These are phyloP conservation scores for Drosophila hamatofila DNA, from an alignment of 2,888 invertebrate genomes.

Conservation along the genomic window DNA sequence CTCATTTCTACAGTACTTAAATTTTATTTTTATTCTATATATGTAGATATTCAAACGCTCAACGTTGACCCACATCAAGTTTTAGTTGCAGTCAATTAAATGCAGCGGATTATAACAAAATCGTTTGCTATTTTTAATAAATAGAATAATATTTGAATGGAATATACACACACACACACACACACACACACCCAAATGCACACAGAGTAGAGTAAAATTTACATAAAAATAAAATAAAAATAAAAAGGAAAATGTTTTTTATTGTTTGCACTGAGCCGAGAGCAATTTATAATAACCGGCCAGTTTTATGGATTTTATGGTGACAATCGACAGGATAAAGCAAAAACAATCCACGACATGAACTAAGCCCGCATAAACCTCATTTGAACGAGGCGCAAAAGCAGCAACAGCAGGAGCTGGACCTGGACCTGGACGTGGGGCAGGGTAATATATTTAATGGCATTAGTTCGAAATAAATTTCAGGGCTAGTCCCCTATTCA, in stretches of 20 bases:
- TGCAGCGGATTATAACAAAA: slow-evolving; percentile 70
- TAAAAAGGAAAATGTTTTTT: slow-evolving; percentile 30
- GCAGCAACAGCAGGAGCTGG: slow-evolving; percentile 5
- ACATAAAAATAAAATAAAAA: slow-evolving; percentile 33
- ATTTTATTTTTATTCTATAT: slow-evolving; percentile 16
- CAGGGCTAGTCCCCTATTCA: slow-evolving; percentile 18
- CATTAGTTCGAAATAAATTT: slow-evolving; percentile 73
- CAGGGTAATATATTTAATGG: slow-evolving; percentile 51
- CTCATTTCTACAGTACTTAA: slow-evolving; percentile 9
- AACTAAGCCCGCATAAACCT: slow-evolving; percentile 64
- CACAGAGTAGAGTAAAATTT: slow-evolving; percentile 17
- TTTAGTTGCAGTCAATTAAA: slow-evolving; percentile 75
- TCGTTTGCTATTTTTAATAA: slow-evolving; percentile 70
- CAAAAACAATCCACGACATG: slow-evolving; percentile 71
- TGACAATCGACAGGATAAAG: slow-evolving; percentile 76
- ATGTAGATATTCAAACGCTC: not conserved
- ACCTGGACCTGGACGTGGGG: not conserved
- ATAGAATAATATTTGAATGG: slow-evolving; percentile 70
- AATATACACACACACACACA: slow-evolving; percentile 13
- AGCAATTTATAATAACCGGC: slow-evolving; percentile 68
- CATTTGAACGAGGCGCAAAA: slow-evolving; percentile 11
- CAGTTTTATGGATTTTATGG: slow-evolving; percentile 68
- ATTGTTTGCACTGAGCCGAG: slow-evolving; percentile 43
- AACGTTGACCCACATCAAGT: slow-evolving; percentile 55
- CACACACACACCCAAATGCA: slow-evolving; percentile 19